These are phyloP conservation scores for Apis florea DNA, from an alignment of 1,140 invertebrate species.

Conservation along the genomic window DNA sequence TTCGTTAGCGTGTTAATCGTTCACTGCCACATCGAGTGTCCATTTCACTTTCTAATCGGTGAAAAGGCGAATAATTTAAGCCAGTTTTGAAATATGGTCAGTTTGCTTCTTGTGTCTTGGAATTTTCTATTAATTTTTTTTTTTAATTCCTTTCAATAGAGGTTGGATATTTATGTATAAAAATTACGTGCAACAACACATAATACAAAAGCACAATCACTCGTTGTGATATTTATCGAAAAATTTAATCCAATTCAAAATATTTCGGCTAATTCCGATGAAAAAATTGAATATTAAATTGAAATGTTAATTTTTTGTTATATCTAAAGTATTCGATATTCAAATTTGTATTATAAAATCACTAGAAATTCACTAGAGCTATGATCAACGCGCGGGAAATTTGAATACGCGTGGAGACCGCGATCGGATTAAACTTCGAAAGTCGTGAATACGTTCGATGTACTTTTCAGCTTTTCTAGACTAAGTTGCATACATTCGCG, in stretches of 20 bases:
- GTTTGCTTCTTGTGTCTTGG: neutral
- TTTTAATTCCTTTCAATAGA: no score
- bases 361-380: neutral
- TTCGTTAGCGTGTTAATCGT: conserved; percentile 6
- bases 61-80: neutral
- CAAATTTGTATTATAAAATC: neutral
- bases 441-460: neutral
- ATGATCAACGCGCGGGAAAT: neutral
- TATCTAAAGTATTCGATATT: no score
- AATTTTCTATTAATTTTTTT: neutral
- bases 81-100: neutral
- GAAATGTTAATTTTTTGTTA: no score
- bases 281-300: no score
- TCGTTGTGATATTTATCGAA: no score
- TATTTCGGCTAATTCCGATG: no score
- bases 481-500: neutral
- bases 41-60: conserved; percentile 24
- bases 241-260: no score
- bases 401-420: neutral
- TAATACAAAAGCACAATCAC: no score
- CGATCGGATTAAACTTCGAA: conserved; percentile 13
- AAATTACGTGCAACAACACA: no score
- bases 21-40: no score
- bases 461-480: neutral
- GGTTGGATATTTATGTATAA: no score